phyloP scores from a whole-genome alignment of 2,113 vertebrate genomes.

The Anas platyrhynchos region DNA sequence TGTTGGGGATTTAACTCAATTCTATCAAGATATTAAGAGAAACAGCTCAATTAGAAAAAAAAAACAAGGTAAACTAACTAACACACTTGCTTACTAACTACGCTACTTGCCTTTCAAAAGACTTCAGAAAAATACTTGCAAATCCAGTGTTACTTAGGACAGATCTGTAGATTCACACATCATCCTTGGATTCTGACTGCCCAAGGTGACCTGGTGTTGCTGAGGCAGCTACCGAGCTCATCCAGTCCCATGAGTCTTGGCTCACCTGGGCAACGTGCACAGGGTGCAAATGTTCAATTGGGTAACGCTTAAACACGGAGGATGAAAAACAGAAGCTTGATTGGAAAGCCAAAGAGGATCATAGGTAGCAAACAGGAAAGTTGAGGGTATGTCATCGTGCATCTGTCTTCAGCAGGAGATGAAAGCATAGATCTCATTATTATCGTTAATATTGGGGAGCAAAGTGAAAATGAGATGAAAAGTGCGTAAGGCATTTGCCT shows the following conservation, averaged over 20 bases:
- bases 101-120: not conserved
- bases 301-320: not conserved
- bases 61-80: not conserved
- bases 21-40: not conserved
- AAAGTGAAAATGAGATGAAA: not conserved
- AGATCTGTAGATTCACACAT: not conserved
- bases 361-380: not conserved
- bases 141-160: conserved; percentile 20
- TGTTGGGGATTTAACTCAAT: not conserved
- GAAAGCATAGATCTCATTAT: not conserved
- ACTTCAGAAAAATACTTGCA: not conserved
- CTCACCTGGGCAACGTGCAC: not conserved
- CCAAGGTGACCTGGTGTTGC: not conserved
- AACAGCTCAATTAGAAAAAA: not conserved
- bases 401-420: not conserved
- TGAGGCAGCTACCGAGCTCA: not conserved
- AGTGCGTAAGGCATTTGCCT: not conserved
- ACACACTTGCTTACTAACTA: not conserved
- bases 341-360: not conserved
- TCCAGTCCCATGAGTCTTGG: not conserved
- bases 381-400: not conserved
- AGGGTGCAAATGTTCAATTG: not conserved
- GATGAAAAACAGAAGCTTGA: not conserved
- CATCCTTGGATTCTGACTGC: not conserved
- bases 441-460: not conserved